Base-by-base conservation (phyloP, 2,113 vertebrate genomes). In the Barnardius zonarius region DNA sequence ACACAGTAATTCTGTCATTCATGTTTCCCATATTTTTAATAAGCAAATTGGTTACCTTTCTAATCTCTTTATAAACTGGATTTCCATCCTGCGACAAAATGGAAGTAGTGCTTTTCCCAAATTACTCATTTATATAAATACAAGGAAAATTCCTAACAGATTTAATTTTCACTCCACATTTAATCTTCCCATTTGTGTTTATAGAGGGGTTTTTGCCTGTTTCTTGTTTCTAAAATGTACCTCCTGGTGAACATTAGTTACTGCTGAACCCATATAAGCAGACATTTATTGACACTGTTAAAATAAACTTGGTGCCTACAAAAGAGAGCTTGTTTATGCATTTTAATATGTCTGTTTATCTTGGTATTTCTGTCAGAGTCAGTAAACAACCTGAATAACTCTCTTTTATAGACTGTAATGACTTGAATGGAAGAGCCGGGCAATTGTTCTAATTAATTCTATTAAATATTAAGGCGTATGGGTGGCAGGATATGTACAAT, bases 251-350 rank as follows among this genome's bases (percentile, higher is more conserved):
- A 11, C 33, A 77, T 85, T 91, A 9, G 6, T 95, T 91, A 82
- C 57, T 30, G 18, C 91, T 87, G 67, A 92, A 87, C 75, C 49
- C 77, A 31, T 85, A 27, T 35, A 78, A 91, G 62, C 43, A 78
- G 88, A 85, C 86, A 63, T 94, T 96, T 97, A 96, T 95, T 96
- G 92, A 90, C 92, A 92, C 24, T 89, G 73, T 83, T 91, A 95
- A 91, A 90, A 94, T 83, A 95, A 98, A 97, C 93, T 48, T 88
- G 94, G 57, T 92, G 39, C 39, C 48, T 86, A 77, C 84, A 89
- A 96, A 92, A 75, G 61, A 87, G 86, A 92, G 44, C 66, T 88
- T 79, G 78, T 88, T 96, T 95, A 81, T 92, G 76, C 83, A 96
- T 95, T 96, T 97, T 93, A 97, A 82, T 83, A 73, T 72, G 35